phyloP scores from a whole-genome alignment of 2,797 vertebrate genomes.

The Neomorphus geoffroyi region DNA sequence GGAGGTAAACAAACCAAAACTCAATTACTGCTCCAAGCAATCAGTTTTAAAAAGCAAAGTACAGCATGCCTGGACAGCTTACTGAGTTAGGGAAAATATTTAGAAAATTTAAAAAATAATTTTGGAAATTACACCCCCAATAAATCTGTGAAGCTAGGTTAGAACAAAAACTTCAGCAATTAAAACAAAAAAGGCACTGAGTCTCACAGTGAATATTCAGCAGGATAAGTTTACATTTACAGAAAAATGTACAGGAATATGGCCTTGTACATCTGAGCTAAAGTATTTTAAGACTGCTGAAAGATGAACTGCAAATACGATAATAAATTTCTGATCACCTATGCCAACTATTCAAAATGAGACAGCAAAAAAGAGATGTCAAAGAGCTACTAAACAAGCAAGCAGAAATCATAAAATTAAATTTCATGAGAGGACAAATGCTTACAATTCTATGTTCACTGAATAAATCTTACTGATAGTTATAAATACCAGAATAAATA shows the following conservation, averaged over 20 bases:
- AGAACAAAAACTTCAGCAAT: not conserved
- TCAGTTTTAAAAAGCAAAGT: not conserved
- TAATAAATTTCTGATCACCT: not conserved
- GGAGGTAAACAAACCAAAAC: not conserved
- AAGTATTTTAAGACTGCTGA: not conserved
- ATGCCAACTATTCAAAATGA: not conserved
- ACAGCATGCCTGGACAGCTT: not conserved
- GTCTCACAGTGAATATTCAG: not conserved
- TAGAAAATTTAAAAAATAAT: not conserved
- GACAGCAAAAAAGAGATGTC: not conserved
- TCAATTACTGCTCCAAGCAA: not conserved
- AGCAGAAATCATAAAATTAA: not conserved
- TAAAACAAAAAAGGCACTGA: not conserved
- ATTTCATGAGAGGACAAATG: not conserved
- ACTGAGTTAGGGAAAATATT: not conserved
- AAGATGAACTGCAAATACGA: not conserved
- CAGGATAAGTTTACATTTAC: not conserved
- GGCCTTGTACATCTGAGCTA: not conserved
- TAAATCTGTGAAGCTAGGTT: not conserved
- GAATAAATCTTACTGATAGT: not conserved
- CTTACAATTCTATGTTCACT: not conserved
- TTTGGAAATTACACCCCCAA: not conserved
- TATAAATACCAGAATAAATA: not conserved
- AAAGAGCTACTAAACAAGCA: not conserved
- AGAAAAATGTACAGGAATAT: not conserved